phyloP scores from a whole-genome alignment of 2,888 invertebrate species.

The Charanyca ferruginea region DNA sequence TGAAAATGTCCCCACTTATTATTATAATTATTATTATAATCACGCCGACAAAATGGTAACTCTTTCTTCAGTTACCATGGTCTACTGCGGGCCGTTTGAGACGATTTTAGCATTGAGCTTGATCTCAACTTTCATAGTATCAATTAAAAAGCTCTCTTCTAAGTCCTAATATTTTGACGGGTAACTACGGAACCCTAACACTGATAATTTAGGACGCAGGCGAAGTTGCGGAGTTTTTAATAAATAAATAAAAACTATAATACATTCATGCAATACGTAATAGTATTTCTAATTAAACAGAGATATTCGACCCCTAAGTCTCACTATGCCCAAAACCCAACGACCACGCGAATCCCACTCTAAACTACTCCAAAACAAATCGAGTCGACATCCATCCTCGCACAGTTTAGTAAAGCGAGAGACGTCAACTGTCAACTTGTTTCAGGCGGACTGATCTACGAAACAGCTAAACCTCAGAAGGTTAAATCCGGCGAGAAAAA shows the following conservation, averaged over 20 bases:
- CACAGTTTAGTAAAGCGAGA: conserved; percentile 40
- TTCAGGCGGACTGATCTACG: conserved; percentile 20
- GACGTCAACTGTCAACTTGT: conserved; percentile 35
- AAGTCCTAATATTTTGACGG: no score
- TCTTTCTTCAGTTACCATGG: no score
- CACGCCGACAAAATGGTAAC: no score
- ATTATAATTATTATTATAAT: no score
- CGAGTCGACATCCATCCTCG: conserved; percentile 40
- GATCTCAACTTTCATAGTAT: no score
- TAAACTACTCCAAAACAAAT: conserved; percentile 36
- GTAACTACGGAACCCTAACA: no score
- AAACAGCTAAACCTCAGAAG: not conserved
- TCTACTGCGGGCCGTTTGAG: no score
- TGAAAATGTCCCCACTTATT: no score
- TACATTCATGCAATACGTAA: conserved; percentile 1
- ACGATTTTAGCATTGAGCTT: no score
- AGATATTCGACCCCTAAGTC: conserved; percentile 2
- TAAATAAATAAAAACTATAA: conserved; percentile 9
- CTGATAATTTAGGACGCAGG: no score
- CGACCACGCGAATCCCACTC: conserved; percentile 19
- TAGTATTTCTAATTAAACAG: not conserved
- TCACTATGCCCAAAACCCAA: conserved; percentile 2
- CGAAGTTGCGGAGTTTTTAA: no score
- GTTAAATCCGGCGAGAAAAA: not conserved
- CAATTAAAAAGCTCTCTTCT: no score